Evolutionary conservation across 2,888 invertebrate species (phyloP), one percentile per base, ranked within the genome.

Genomic region (Nemotelus nigrinus): DNA sequence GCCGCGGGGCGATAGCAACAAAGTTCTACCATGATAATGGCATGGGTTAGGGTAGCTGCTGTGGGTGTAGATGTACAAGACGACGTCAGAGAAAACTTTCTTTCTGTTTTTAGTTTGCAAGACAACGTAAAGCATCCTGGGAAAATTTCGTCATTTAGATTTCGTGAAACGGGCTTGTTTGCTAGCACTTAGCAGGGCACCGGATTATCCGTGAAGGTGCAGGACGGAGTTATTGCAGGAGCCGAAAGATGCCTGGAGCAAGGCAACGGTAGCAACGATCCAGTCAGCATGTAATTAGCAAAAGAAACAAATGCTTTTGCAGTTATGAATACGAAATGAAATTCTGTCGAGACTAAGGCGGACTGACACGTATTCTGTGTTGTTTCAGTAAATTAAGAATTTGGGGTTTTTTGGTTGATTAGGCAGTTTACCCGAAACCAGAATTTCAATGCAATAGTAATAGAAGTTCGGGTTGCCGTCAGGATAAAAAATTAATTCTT

Each of bases 111-210:
- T 50, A 8, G 5, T 50, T 5, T 5, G 8, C 50, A 8, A 8
- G 50, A 5, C 6, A 50, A 8, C 6, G 8, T 8, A 7, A 8
- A 45, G 65, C 47, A 47, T n/a, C 67, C 48, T 6, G 50, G 50
- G 67, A 48, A 67, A 67, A 48, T 67, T 39, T 50, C n/a, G 50
- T 57, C 57, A 10, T 57, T 67, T 67, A n/a, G 41, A 44, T 67
- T 39, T 7, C 50, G 39, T 7, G 50, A 67, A 44, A 67, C 67
- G 50, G 50, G 50, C 50, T 67, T 67, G 67, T 67, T 50, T 67
- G 50, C 25, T 41, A 39, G 50, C 67, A 67, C 48, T 67, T 67
- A 67, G 50, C 67, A 50, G 48, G 50, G 67, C 47, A 10, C 10
- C 47, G 65, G 47, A 8, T 50, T 8, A 50, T 7, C 50, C 8